phyloP scores from a whole-genome alignment of 2,888 invertebrate genomes.

The Tromatobia lineatoria region DNA sequence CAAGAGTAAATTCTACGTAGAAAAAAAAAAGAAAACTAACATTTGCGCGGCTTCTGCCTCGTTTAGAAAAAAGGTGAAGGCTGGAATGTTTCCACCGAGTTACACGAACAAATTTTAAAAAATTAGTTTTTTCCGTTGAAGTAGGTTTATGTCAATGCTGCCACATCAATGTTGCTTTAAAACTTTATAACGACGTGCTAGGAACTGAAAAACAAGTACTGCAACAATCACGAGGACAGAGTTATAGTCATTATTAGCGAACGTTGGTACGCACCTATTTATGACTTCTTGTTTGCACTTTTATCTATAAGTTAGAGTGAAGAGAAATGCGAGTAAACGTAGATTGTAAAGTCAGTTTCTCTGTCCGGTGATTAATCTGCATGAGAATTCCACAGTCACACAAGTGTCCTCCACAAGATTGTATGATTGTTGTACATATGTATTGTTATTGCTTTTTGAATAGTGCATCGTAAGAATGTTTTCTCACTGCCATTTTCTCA shows the following conservation, averaged over 20 bases:
- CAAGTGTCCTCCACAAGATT: background rate
- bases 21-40: too few species aligned
- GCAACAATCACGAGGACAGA: too few species aligned
- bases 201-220: too few species aligned
- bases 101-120: background rate
- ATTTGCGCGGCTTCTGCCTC: too few species aligned
- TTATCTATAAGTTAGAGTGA: background rate
- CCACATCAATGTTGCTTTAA: background rate
- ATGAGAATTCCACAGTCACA: conserved; percentile 1
- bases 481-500: background rate
- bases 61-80: too few species aligned
- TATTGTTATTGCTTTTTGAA: background rate
- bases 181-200: background rate
- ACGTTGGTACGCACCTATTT: background rate
- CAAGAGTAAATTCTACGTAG: too few species aligned
- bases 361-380: background rate
- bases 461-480: background rate
- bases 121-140: background rate
- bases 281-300: background rate
- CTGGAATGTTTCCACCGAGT: background rate
- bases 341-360: conserved; percentile 10
- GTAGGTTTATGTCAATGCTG: background rate
- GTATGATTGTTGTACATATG: background rate
- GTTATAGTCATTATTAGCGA: background rate
- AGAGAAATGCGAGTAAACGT: background rate